Conservation (phyloP, 2,113 vertebrate species). For the Atlantisia rogersi region DNA sequence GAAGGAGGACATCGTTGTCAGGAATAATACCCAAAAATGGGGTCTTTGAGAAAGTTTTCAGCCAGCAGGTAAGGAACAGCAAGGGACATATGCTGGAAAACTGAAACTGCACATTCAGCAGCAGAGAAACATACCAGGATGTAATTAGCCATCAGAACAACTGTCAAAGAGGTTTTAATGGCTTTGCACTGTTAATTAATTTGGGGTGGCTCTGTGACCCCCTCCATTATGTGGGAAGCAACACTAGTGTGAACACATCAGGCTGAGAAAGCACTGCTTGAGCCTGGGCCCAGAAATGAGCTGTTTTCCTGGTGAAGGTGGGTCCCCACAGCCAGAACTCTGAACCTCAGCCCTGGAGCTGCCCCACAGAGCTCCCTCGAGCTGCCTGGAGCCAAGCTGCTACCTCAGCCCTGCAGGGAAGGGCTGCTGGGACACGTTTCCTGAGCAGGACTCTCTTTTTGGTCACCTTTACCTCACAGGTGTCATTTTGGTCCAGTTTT, state of each 20-base stretch:
- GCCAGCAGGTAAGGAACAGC: not conserved
- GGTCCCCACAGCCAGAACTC: not conserved
- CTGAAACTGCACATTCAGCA: not conserved
- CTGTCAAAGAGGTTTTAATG: not conserved
- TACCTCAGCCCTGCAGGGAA: not conserved
- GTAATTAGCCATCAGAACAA: not conserved
- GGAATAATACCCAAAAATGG: not conserved
- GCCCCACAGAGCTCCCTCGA: not conserved
- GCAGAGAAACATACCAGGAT: not conserved
- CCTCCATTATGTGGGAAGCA: not conserved
- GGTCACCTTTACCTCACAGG: not conserved
- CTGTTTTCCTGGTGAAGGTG: not conserved
- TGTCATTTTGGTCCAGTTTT: not conserved
- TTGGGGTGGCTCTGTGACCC: not conserved
- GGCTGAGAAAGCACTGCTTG: not conserved
- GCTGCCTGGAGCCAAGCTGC: not conserved
- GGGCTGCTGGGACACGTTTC: rapidly evolving
- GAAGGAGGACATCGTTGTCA: not conserved
- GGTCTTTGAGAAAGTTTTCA: not conserved
- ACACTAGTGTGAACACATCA: not conserved
- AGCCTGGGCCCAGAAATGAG: not conserved
- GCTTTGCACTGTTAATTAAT: not conserved
- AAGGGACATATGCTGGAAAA: not conserved
- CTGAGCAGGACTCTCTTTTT: not conserved
- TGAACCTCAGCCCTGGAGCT: not conserved